Conservation (phyloP, 2,888 invertebrate species). For the Caenorhabditis japonica region DNA sequence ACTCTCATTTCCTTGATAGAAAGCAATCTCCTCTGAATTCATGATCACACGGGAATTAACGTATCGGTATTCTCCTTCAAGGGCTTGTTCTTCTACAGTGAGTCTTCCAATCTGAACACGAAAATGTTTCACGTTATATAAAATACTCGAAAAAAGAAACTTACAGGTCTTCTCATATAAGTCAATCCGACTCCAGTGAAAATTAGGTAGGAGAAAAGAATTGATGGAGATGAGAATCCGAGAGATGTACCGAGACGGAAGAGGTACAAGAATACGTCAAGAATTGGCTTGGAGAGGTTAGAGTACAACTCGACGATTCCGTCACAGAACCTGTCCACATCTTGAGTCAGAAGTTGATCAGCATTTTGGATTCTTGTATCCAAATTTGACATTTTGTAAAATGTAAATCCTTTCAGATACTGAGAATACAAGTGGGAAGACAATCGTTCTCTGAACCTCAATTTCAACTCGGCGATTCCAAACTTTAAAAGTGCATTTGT, state of each 20-base stretch:
- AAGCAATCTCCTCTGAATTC: conserved; percentile 92
- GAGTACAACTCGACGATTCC: conserved; percentile 95
- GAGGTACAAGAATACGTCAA: conserved; percentile 94
- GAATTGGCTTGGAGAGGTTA: conserved; percentile 92
- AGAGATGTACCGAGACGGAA: conserved; percentile 89
- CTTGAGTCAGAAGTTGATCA: conserved; percentile 94
- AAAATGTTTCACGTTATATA: neutral
- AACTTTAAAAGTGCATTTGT: conserved; percentile 91
- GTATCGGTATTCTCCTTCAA: conserved; percentile 98
- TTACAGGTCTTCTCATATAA: conserved; percentile 72
- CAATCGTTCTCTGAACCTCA: conserved; percentile 90
- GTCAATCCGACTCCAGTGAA: conserved; percentile 90
- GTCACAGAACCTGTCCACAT: conserved; percentile 97
- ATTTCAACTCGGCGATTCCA: conserved; percentile 88
- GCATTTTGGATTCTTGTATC: conserved; percentile 95
- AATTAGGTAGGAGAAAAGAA: conserved; percentile 89
- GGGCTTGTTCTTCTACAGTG: conserved; percentile 93
- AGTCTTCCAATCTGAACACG: conserved; percentile 82
- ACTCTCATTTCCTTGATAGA: conserved; percentile 81
- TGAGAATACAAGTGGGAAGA: conserved; percentile 89
- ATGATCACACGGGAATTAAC: conserved; percentile 96
- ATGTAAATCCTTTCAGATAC: conserved; percentile 87
- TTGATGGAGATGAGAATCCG: conserved; percentile 88
- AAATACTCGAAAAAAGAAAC: neutral
- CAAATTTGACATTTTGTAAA: conserved; percentile 90